Evolutionary conservation across 1,140 invertebrate genomes (phyloP), one percentile per base, ranked within the genome.

Genomic region (Eciton burchellii): DNA sequence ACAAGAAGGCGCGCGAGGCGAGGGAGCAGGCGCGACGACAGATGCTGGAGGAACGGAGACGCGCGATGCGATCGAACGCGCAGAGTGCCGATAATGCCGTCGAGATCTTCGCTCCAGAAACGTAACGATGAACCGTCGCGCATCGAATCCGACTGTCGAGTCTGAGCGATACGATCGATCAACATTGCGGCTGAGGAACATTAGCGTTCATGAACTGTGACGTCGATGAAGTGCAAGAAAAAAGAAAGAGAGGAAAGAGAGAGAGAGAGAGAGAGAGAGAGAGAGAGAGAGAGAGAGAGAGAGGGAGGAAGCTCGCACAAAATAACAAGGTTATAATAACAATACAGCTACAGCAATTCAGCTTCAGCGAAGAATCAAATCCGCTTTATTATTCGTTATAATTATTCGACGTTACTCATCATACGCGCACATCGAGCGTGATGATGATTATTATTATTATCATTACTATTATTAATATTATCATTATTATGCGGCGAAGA

Each of bases 1-100:
- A 91, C 81, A 94, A 95, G 81, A 94, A 94, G 89, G 19, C 92
- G 94, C 70, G 85, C 2, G 94, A 96, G 88, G 95, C 96, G 41
- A 94, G 97, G 1, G 97, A 98, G 89, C 96, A 97, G 66, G 96
- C 97, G 41, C 94, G 97, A 81, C 96, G 97, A 84, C 96, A 96
- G 88, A 95, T 98, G 94, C 92, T 98, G 63, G 97, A 98, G 89
- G 96, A 97, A 89, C 96, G 95, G 87, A 94, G 97, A 82, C 95
- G 95, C 84, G 96, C 96, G 9, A 95, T 97, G 95, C 94, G 95
- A 72, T 94, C 94, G 19, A 92, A 91, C 26, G 85, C 84, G 24
- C 90, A 94, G 84, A 92, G 94, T 60, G 83, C 91, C n/a, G 88
- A 91, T 74, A 91, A 94, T 79, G 93, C 93, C 74, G 95, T 96